Percentiles rank a stretch among this genome's conserved stretches.
These are phyloP conservation scores for Netelia fuscicornis DNA, from an alignment of 2,888 invertebrate species.

Conservation along the genomic window DNA sequence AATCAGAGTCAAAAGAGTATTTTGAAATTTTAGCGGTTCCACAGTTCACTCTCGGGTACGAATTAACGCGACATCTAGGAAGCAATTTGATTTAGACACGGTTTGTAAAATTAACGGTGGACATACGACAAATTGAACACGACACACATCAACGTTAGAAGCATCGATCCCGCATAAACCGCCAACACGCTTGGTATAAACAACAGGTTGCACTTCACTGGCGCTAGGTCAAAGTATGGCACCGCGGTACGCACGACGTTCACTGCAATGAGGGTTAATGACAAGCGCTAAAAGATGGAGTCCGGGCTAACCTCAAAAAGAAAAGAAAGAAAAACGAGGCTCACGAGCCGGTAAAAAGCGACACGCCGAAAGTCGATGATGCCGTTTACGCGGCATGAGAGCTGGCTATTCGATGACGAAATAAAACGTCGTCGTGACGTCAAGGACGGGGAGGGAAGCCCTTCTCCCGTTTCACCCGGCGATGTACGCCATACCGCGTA, in stretches of 20 bases:
- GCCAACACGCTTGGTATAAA: constrained; percentile 75
- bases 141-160: neutral
- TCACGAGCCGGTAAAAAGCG: constrained; percentile 18
- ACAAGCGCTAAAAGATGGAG: neutral
- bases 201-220: constrained; percentile 80
- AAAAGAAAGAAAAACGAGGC: neutral
- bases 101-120: neutral
- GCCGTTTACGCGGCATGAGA: neutral
- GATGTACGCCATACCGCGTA: neutral
- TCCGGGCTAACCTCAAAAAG: constrained; percentile 40
- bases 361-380: neutral
- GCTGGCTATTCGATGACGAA: neutral
- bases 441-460: neutral
- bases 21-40: constrained; percentile 11
- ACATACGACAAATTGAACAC: neutral
- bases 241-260: constrained; percentile 39
- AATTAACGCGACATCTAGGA: constrained; percentile 19
- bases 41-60: constrained; percentile 15
- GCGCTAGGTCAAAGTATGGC: constrained; percentile 74
- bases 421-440: neutral
- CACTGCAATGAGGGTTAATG: neutral
- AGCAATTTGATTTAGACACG: constrained; percentile 6
- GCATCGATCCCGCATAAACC: constrained; percentile 40
- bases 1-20: constrained; percentile 38
- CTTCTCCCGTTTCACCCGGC: neutral